Conservation (phyloP, 1,140 invertebrate species). For the Drosophila elegans region DNA sequence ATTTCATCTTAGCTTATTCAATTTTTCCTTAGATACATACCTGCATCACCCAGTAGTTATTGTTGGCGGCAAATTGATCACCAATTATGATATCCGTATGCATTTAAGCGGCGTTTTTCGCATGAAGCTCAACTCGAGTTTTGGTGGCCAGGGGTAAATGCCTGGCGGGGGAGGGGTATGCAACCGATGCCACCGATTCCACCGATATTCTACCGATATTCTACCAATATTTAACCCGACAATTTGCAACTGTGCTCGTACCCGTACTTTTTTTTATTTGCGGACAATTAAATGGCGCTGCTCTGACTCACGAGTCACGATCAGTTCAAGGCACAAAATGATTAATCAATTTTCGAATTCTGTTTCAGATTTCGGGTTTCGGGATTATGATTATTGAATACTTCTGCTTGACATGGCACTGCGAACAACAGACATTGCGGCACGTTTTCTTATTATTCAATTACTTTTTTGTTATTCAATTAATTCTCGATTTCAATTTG, state of each 20-base stretch:
- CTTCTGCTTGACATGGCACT: conserved; percentile 49
- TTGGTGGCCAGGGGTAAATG: conserved; percentile 17
- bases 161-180: conserved; percentile 15
- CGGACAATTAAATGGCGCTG: conserved; percentile 45
- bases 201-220: conserved; percentile 5
- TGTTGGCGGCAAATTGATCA: conserved; percentile 84
- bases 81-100: conserved; percentile 85
- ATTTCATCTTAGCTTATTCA: too few species aligned
- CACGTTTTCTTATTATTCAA: conserved; percentile 45
- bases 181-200: conserved; percentile 6
- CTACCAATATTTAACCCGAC: conserved; percentile 30
- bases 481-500: conserved; percentile 43
- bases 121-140: conserved; percentile 49
- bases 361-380: conserved; percentile 1
- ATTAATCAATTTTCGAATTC: conserved; percentile 33
- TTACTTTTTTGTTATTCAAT: conserved; percentile 41
- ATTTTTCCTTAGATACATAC: conserved; percentile 28
- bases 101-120: conserved; percentile 81
- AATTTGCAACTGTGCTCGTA: conserved; percentile 17
- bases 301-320: conserved; percentile 59
- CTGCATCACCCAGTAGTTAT: conserved; percentile 85
- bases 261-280: conserved; percentile 28
- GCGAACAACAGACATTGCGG: conserved; percentile 38
- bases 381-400: conserved; percentile 42
- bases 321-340: conserved; percentile 65